Evolutionary conservation across 1,140 invertebrate genomes (phyloP), one percentile per base, ranked within the genome.

Genomic region (Magallana gigas): DNA sequence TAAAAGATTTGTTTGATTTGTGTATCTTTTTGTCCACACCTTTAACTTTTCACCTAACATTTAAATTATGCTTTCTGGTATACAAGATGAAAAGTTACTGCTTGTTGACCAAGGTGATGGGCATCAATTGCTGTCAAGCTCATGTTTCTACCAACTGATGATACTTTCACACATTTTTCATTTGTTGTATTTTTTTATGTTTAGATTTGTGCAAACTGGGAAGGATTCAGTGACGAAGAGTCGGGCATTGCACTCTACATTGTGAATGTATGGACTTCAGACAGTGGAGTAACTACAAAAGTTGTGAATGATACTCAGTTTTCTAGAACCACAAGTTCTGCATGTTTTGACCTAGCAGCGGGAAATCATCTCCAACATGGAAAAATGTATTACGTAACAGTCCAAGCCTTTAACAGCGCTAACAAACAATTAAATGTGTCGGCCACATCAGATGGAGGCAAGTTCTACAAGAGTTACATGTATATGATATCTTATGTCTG

Each of bases 201-300:
- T 56, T 60, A 91, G 90, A 84, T 91, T n/a, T 90, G 88, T 88
- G 90, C 88, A 48, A 89, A 91, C 85, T 92, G 91, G 91, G 23
- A 87, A 11, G 85, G 87, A 56, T 92, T 91, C 84, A 86, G 76
- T 29, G 91, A 92, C 84, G 85, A 87, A 0, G 88, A 92, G 57
- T 91, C 90, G 0, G 91, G 91, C n/a, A 90, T 91, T 29, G 64
- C 85, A 7, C 68, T 64, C 18, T 90, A 86, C 84, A 57, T 86
- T 16, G 85, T 88, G 9, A 86, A 57, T 86, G 81, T 89, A 36
- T 86, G 90, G 1, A 56, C 88, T 8, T 57, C 84, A 12, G 83
- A 86, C 11, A 83, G 16, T 8, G 81, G 48, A 7, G 76, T 60
- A 7, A 85, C 60, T 8, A 56, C 71, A 18, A 76, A 76, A 76